A percentile compares a stretch with the other conserved stretches of the same genome.
These are phyloP conservation scores for Lordiphosa andalusiaca DNA, from an alignment of 2,888 invertebrate genomes.

Conservation along the genomic window DNA sequence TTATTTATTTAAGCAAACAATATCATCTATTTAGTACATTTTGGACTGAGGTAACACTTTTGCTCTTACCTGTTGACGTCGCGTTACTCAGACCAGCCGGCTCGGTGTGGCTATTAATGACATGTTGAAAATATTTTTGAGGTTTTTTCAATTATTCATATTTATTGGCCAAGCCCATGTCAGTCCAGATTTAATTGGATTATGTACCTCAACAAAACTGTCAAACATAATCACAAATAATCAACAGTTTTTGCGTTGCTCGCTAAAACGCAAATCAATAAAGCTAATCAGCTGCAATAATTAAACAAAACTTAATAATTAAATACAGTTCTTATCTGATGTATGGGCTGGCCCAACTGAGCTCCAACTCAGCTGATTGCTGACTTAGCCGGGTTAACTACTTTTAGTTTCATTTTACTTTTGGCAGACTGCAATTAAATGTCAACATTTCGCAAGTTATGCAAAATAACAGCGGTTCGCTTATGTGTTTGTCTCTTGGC, in stretches of 20 bases:
- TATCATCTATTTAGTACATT: too few relatives aligned
- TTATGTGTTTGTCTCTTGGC: constrained; percentile 39
- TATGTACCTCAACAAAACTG: constrained; percentile 18
- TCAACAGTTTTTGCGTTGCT: too few relatives aligned
- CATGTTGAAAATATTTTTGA: neutral
- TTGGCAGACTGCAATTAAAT: constrained; percentile 37
- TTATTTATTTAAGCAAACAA: neutral
- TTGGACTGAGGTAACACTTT: too few relatives aligned
- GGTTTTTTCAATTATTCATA: neutral
- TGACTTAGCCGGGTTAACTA: constrained; percentile 2
- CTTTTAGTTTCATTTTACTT: constrained; percentile 17
- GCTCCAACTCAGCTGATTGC: constrained; percentile 18
- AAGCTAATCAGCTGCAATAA: constrained; percentile 21
- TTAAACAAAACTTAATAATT: neutral
- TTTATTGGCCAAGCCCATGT: neutral
- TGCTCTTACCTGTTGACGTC: too few relatives aligned
- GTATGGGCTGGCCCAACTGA: constrained; percentile 1
- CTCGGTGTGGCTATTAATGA: too few relatives aligned
- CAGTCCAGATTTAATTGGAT: constrained; percentile 27
- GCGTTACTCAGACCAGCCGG: too few relatives aligned
- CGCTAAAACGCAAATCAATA: constrained; percentile 26
- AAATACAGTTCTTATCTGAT: too few relatives aligned
- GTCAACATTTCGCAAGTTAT: constrained; percentile 42
- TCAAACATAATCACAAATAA: too few relatives aligned
- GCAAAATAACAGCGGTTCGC: constrained; percentile 38